Evolutionary conservation across 2,113 vertebrate species (phyloP).

Genomic region (Melozone crissalis): DNA sequence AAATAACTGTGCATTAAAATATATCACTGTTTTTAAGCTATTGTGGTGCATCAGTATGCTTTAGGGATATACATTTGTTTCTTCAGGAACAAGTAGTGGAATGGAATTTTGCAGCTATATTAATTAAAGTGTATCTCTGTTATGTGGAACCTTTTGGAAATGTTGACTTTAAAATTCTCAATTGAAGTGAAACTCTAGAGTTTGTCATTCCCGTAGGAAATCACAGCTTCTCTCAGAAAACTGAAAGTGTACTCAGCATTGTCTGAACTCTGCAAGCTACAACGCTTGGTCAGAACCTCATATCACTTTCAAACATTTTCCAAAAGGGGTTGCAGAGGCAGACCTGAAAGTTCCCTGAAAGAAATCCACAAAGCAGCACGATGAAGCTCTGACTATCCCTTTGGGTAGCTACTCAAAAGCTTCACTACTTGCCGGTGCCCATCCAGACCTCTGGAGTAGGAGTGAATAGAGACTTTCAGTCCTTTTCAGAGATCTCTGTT

Average conservation of each 20-base stretch:
- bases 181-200: background rate
- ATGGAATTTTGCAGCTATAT: background rate
- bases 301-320: background rate
- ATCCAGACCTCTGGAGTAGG: background rate
- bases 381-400: background rate
- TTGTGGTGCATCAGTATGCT: background rate
- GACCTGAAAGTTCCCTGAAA: background rate
- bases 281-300: fast-evolving
- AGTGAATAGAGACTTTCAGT: background rate
- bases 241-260: background rate
- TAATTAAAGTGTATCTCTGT: background rate
- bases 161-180: background rate
- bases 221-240: background rate
- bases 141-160: background rate
- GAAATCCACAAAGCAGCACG: background rate
- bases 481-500: background rate
- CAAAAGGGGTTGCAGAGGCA: background rate
- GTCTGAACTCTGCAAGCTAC: background rate
- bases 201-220: background rate
- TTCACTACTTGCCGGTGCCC: background rate
- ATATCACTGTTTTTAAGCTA: background rate
- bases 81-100: background rate
- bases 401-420: background rate
- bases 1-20: background rate
- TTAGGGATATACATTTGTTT: background rate